Base-by-base conservation (phyloP, 2,888 invertebrate species). In the Synergus laeviventris region DNA sequence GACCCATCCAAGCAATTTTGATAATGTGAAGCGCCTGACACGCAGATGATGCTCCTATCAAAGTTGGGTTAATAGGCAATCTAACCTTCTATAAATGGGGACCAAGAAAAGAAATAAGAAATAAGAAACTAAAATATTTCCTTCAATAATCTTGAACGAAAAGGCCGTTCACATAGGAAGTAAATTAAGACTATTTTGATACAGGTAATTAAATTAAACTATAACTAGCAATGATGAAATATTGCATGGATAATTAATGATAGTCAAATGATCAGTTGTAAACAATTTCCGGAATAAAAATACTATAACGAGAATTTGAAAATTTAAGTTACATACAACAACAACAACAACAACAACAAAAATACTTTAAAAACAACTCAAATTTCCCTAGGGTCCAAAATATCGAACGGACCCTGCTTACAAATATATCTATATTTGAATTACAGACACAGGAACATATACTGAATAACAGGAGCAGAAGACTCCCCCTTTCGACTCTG, bases 1-100 rank as follows among this genome's bases (percentile, higher is more conserved):
- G 12, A 61, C 9, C 21, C 31, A 62, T 64, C 16, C 24, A 14
- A 45, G 21, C 24, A 45, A 66, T 42, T 66, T 45, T 66, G 45
- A 66, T 39, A 42, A 45, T 45, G 45, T 16, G 45, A 45, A 16
- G n/a, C n/a, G n/a, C 45, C 64, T 42, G 64, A 64, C 64, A 64
- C 64, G 64, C 64, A 64, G 64, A 64, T 42, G 64, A n/a, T n/a
- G n/a, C 64, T 64, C 12, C 18, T 64, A 64, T 64, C 64, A 42
- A 64, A 64, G 42, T 42, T 64, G 21, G 24, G 64, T 64, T 64
- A 64, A 64, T 64, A 42, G 64, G 42, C 64, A 64, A 64, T 64
- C 64, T 1, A 31, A n/a, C 49, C 49, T 49, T n/a, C n/a, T 49
- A n/a, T n/a, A 49, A 49, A 49, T 49, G n/a, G n/a, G 49, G n/a